Base-by-base conservation (phyloP, 2,888 invertebrate genomes). In the Cantharis rufa region DNA sequence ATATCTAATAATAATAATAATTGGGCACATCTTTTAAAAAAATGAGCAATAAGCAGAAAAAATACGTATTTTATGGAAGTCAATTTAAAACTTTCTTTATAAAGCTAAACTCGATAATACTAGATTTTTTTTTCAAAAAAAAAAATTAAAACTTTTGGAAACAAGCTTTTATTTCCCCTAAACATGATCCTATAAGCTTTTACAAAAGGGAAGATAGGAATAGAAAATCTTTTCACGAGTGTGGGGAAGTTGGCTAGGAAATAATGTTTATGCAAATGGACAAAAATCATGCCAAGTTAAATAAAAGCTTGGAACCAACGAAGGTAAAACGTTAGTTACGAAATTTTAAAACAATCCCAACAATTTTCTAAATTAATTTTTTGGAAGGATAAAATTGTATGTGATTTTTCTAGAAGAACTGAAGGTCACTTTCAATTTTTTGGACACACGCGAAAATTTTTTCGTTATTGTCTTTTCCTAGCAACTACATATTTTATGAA, bases 341-440 rank as follows among this genome's bases (percentile, higher is more conserved):
- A 18, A 66, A 66, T 21, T 21, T 66, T 66, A 66, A 66, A 66
- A 66, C 64, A 66, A 66, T 66, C 64, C 64, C 18, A 66, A 66
- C 18, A 66, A 24, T 66, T 66, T 21, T 21, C 16, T 63, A 16
- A 63, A 66, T 21, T 66, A 66, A 15, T 21, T n/a, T 66, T 66
- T 66, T 66, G 64, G 64, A 66, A 21, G 64, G 64, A 66, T 66
- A 21, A 66, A 66, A 66, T 66, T 66, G 18, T 66, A 66, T 9
- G 18, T 13, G 24, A 66, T 66, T 18, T 24, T 18, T 24, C 24
- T 21, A 66, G 21, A 66, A 21, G 24, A 66, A 66, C 11, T n/a
- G 64, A 66, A 66, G 16, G 64, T 66, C 64, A 21, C 64, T 66
- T 66, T 66, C 24, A 66, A 48, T 48, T 48, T 48, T 66, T 66